Conservation (phyloP, 2,113 vertebrate genomes). For the Vulpes lagopus region DNA sequence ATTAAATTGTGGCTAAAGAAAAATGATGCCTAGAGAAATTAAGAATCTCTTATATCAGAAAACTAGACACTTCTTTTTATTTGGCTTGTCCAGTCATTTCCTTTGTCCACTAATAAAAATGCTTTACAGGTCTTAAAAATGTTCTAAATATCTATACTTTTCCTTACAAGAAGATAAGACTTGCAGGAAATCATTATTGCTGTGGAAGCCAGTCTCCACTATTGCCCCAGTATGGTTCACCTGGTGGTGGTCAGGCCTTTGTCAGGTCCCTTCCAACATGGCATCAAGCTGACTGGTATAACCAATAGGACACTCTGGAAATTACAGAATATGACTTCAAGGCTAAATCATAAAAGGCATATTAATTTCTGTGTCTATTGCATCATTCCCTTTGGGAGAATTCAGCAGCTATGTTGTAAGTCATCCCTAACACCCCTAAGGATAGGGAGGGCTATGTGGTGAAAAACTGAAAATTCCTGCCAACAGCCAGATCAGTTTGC, state of each 20-base stretch:
- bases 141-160: neutral
- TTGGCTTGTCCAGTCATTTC: neutral
- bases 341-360: neutral
- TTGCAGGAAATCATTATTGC: neutral
- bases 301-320: neutral
- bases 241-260: fast-evolving
- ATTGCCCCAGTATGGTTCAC: neutral
- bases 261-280: neutral
- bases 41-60: neutral
- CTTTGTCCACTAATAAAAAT: neutral
- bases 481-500: neutral
- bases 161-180: neutral
- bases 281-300: neutral
- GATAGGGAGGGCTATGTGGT: neutral
- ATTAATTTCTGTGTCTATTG: neutral
- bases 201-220: neutral
- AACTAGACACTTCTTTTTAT: neutral
- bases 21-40: neutral
- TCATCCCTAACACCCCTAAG: neutral
- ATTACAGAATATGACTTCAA: neutral
- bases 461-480: neutral
- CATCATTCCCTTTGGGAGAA: neutral
- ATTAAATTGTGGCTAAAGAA: neutral
- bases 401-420: neutral
- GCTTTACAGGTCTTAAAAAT: neutral